phyloP scores from a whole-genome alignment of 2,797 vertebrate genomes.

The Epinephelus awoara region DNA sequence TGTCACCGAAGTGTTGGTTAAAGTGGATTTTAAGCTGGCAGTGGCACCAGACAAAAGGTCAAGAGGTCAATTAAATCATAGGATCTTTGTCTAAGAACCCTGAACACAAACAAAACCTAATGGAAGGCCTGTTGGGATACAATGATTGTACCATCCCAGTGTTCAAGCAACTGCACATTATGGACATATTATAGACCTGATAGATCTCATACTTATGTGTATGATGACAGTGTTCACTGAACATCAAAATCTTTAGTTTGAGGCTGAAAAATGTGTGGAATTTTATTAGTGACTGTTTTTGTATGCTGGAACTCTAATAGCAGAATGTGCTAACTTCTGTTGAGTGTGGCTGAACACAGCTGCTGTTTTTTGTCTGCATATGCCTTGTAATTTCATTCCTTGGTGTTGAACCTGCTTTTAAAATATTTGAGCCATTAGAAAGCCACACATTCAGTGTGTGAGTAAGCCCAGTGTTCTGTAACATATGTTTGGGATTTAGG shows the following conservation, averaged over 20 bases:
- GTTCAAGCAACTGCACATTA: not conserved
- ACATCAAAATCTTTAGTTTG: not conserved
- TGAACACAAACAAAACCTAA: not conserved
- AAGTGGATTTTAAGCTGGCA: not conserved
- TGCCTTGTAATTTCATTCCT: not conserved
- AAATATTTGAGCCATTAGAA: not conserved
- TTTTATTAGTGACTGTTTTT: not conserved
- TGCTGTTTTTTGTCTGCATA: constrained; percentile 3
- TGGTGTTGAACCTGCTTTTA: not conserved
- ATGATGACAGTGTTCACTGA: not conserved
- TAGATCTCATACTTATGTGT: not conserved
- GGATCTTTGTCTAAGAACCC: not conserved
- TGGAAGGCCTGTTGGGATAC: not conserved
- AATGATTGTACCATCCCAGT: not conserved
- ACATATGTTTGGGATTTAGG: constrained; percentile 29
- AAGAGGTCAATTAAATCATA: not conserved
- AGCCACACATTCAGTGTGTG: not conserved
- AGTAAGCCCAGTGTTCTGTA: constrained; percentile 36
- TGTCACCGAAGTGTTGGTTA: not conserved
- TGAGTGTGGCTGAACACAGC: not conserved
- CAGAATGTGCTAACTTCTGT: no score
- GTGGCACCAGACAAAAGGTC: not conserved
- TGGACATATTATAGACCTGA: not conserved
- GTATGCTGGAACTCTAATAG: not conserved
- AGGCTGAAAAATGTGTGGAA: not conserved